Evolutionary conservation across 2,113 vertebrate species (phyloP), one percentile per base, ranked within the genome.

Genomic region (Numenius arquata): DNA sequence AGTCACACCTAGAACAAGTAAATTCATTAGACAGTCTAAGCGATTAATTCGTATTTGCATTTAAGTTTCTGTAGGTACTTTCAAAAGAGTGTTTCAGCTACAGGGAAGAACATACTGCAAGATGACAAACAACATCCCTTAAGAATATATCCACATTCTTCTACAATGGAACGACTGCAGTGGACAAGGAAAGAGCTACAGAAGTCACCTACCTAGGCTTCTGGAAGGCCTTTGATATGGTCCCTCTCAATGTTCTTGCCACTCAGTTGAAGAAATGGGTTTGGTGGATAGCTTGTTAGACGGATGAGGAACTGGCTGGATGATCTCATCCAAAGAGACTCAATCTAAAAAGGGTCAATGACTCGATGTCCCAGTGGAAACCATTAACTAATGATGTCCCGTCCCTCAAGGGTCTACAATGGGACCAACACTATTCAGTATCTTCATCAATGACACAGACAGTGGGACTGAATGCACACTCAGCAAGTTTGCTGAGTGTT

Each of bases 241-340:
- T 34, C 12, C 5, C 13, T 65, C 26, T 61, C 32, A 91, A 62
- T 27, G 71, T 53, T 79, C 47, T 48, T 36, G 47, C 23, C 27
- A 75, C 3, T 43, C 5, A 34, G 1, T 9, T 79, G n/a, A 12
- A 67, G 8, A 86, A 20, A 32, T 1, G 2, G 4, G 2, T 16
- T 23, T 79, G 32, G 74, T n/a, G 17, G 36, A 38, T 38, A 12
- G 8, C 38, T 32, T 50, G 29, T 29, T 45, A 68, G 4, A 45
- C 3, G 22, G 16, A n/a, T 50, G 11, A 85, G 34, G 30, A 90
- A 48, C 23, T 7, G 5, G 14, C 22, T 68, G 27, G 27, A 55
- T 36, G 18, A 85, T 15, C 5, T 6, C 10, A 78, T 38, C 21
- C 50, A 16, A 63, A 48, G 18, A 84, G 22, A 52, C 34, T 79